Conservation (phyloP, 2,113 vertebrate genomes). For the Chaetorhynchus papuensis region DNA sequence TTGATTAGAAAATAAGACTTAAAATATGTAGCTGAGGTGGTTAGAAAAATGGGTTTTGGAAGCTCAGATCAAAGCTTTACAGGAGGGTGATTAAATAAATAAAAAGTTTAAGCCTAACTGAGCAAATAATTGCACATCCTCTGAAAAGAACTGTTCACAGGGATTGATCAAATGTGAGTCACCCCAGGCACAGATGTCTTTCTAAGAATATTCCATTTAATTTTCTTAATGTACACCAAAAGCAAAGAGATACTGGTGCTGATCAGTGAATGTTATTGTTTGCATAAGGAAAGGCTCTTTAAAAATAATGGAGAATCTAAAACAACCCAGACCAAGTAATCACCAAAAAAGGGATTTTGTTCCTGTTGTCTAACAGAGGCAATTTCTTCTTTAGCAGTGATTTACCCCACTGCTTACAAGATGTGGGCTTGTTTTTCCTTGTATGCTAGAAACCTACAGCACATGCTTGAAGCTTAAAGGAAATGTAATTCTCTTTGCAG, state of each 20-base stretch:
- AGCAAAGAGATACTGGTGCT: constrained; percentile 47
- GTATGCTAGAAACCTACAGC: not conserved
- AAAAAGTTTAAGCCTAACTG: constrained; percentile 78
- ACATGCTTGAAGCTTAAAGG: not conserved
- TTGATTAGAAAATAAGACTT: constrained; percentile 74
- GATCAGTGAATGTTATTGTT: constrained; percentile 61
- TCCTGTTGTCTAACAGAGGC: constrained; percentile 48
- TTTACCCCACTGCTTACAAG: not conserved
- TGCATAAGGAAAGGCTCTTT: constrained; percentile 58
- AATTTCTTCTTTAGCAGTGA: not conserved
- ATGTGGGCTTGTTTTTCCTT: not conserved
- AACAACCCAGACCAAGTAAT: not conserved
- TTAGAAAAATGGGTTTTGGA: constrained; percentile 70
- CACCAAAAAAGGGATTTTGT: not conserved
- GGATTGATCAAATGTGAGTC: constrained; percentile 76
- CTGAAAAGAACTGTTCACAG: constrained; percentile 72
- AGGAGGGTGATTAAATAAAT: constrained; percentile 79
- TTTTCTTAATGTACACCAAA: constrained; percentile 72
- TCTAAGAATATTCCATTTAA: constrained; percentile 75
- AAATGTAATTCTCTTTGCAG: not conserved
- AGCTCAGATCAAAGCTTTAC: constrained; percentile 77
- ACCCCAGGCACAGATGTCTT: constrained; percentile 74
- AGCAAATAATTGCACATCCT: constrained; percentile 83
- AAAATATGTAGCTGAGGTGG: constrained; percentile 73
- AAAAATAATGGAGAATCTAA: constrained; percentile 8